phyloP scores from a whole-genome alignment of 1,140 invertebrate genomes.

The Brachionus koreanus region DNA sequence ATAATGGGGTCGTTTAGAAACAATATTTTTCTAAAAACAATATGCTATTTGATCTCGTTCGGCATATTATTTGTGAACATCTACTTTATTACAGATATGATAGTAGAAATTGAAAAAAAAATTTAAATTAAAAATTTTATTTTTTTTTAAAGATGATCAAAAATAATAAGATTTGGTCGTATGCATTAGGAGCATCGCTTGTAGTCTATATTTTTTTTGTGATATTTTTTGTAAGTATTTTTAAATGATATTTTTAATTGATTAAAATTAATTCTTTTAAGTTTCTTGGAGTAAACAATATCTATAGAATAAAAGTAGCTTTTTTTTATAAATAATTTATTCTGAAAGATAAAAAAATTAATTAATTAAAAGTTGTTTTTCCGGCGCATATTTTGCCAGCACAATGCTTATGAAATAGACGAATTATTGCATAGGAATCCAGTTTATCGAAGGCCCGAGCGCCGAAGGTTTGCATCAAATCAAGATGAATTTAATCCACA shows the following conservation, averaged over 20 bases:
- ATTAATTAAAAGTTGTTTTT: neutral
- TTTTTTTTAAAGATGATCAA: slow-evolving; percentile 33
- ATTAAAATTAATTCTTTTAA: neutral
- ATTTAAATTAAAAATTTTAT: neutral
- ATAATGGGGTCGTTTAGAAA: slow-evolving; percentile 69
- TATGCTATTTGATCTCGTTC: slow-evolving; percentile 30
- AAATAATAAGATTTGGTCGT: slow-evolving; percentile 27
- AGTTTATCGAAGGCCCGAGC: slow-evolving; percentile 17
- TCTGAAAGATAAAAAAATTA: neutral
- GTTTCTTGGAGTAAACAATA: slow-evolving; percentile 41
- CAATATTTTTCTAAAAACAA: neutral
- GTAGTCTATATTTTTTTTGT: slow-evolving; percentile 41
- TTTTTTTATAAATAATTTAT: neutral
- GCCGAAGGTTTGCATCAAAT: neutral
- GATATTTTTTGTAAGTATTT: slow-evolving; percentile 30
- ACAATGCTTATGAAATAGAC: slow-evolving; percentile 37
- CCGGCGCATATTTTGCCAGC: slow-evolving; percentile 1
- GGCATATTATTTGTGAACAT: slow-evolving; percentile 4
- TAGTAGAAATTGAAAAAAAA: neutral
- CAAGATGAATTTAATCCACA: neutral
- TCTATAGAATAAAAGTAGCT: slow-evolving; percentile 28
- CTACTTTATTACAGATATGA: slow-evolving; percentile 24
- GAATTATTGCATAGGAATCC: slow-evolving; percentile 30
- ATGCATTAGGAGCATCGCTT: neutral
- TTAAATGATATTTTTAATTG: neutral